phyloP scores from a whole-genome alignment of 92 coral and sea anemone species.

The Anthopleura xanthogrammica region DNA sequence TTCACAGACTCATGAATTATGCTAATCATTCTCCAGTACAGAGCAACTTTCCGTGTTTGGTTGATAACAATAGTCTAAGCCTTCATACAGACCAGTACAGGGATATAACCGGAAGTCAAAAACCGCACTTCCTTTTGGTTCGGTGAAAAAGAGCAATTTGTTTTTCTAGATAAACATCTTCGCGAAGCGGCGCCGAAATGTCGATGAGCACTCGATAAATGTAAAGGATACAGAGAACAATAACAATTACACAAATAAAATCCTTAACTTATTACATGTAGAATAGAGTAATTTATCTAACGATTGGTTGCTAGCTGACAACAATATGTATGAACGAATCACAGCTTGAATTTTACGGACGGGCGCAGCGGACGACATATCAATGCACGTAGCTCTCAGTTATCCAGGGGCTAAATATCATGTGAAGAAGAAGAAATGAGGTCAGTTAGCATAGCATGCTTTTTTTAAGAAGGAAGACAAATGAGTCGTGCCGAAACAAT shows the following conservation, averaged over 20 bases:
- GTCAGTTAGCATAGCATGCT: constrained; percentile 4
- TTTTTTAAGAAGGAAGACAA: constrained; percentile 10
- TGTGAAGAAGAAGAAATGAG: constrained; percentile 11
- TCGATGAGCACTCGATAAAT: constrained; percentile 2
- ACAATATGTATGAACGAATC: constrained; percentile 1
- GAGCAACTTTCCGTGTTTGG: constrained; percentile 16
- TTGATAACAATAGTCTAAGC: not conserved
- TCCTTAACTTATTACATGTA: not conserved
- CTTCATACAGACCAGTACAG: constrained; percentile 1
- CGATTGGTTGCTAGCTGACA: constrained; percentile 3
- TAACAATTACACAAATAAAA: constrained; percentile 1
- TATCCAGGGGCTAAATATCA: constrained; percentile 3
- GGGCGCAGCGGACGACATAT: constrained; percentile 8
- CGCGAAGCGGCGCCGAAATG: constrained; percentile 1
- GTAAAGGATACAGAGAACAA: not conserved
- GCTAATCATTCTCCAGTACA: constrained; percentile 7
- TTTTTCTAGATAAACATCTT: constrained; percentile 1
- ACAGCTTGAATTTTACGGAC: constrained; percentile 14
- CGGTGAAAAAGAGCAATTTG: constrained; percentile 3
- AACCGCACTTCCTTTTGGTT: constrained; percentile 20
- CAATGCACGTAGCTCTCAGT: constrained; percentile 11
- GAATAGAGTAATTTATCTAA: not conserved
- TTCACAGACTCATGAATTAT: constrained; percentile 7
- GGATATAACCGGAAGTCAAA: constrained; percentile 23
- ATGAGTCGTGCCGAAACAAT: not conserved